phyloP scores from a whole-genome alignment of 2,797 vertebrate species.

The Leptoclinus maculatus region DNA sequence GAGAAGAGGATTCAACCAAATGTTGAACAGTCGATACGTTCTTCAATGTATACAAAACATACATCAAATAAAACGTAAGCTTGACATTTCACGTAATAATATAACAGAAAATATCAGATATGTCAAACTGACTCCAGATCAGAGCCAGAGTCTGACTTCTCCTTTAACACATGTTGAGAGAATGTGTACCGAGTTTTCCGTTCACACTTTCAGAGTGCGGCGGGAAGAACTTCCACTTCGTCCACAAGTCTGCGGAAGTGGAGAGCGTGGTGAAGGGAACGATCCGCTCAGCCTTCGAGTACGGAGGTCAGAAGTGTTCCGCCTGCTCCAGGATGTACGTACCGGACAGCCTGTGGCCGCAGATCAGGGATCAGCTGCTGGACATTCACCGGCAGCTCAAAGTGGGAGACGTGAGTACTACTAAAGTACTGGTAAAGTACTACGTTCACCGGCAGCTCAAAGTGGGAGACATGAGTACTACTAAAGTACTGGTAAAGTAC shows the following conservation, averaged over 20 bases:
- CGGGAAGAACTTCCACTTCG: slow-evolving; percentile 97
- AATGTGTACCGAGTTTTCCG: background rate
- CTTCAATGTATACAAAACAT: no score
- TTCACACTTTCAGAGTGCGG: slow-evolving; percentile 88
- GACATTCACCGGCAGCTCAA: slow-evolving; percentile 86
- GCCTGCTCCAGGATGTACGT: slow-evolving; percentile 96
- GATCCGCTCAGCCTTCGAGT: slow-evolving; percentile 95
- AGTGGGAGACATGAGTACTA: slow-evolving; percentile 91
- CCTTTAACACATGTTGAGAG: background rate
- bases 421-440: background rate
- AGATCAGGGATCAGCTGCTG: slow-evolving; percentile 88
- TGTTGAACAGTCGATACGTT: no score
- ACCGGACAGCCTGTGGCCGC: slow-evolving; percentile 90
- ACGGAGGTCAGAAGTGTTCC: slow-evolving; percentile 95
- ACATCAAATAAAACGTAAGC: background rate
- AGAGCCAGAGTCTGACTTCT: background rate
- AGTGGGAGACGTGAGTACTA: slow-evolving; percentile 92
- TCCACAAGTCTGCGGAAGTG: slow-evolving; percentile 90
- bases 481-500: background rate
- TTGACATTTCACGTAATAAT: background rate
- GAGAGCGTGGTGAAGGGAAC: slow-evolving; percentile 90
- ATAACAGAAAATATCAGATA: background rate
- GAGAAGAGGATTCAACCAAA: no score
- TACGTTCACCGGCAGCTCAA: slow-evolving; percentile 85
- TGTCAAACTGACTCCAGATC: background rate